A percentile compares a stretch with the other conserved stretches of the same genome.
Evolutionary conservation across 2,113 vertebrate genomes (phyloP).

Genomic region (Pseudorectes ferrugineus): DNA sequence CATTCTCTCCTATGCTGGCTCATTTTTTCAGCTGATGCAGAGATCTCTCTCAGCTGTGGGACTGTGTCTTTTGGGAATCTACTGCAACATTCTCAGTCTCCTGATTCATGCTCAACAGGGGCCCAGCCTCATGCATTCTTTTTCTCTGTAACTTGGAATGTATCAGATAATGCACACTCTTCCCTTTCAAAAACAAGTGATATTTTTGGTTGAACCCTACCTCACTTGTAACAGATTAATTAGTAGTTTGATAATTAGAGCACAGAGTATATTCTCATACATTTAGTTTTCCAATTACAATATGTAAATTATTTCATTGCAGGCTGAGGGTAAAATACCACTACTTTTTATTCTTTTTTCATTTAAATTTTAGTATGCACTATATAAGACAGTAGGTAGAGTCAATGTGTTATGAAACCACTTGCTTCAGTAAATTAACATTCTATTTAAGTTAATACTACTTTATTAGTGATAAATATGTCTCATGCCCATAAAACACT

Average conservation of each 20-base stretch:
- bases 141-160: not conserved
- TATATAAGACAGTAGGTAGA: constrained; percentile 59
- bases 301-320: not conserved
- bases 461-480: constrained; percentile 70
- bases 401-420: constrained; percentile 43
- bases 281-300: constrained; percentile 8
- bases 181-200: not conserved
- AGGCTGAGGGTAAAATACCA: constrained; percentile 15
- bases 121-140: not conserved
- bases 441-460: constrained; percentile 59
- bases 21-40: not conserved
- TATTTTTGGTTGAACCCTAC: not conserved
- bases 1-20: not conserved
- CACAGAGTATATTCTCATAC: constrained; percentile 15
- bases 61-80: not conserved
- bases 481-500: constrained; percentile 74
- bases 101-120: not conserved
- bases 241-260: not conserved
- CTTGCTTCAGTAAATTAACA: constrained; percentile 46
- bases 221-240: constrained; percentile 26
- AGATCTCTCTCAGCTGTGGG: not conserved
- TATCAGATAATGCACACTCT: not conserved
- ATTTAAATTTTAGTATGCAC: constrained; percentile 55
- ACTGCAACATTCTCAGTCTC: not conserved
- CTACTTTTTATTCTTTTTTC: not conserved